Evolutionary conservation across 2,113 vertebrate species (phyloP).

Genomic region (Danionella cerebrum): DNA sequence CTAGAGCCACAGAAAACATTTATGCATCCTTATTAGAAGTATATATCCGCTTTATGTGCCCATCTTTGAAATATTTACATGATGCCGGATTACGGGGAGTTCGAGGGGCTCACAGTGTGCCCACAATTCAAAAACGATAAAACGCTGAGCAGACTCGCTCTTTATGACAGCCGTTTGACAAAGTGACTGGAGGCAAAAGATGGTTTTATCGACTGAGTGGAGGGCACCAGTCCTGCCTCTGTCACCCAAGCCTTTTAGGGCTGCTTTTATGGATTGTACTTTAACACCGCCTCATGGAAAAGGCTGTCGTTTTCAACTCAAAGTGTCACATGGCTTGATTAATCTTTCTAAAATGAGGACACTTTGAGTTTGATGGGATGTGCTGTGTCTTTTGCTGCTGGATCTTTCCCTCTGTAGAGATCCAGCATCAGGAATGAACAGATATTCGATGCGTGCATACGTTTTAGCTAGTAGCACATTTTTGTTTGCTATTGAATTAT

Average conservation of each 20-base stretch:
- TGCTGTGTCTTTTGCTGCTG: not conserved
- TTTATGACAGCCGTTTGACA: conserved; percentile 71
- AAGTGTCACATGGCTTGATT: conserved; percentile 44
- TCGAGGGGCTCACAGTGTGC: conserved; percentile 60
- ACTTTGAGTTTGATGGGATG: conserved; percentile 27
- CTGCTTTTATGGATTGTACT: conserved; percentile 65
- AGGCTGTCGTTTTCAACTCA: conserved; percentile 30
- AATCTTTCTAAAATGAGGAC: conserved; percentile 39
- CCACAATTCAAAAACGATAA: conserved; percentile 74
- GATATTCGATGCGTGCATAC: too few species aligned
- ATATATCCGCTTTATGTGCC: conserved; percentile 73
- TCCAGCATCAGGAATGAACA: too few species aligned
- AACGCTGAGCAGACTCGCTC: conserved; percentile 59
- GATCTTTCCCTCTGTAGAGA: not conserved
- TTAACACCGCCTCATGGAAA: conserved; percentile 54
- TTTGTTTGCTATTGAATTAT: too few species aligned
- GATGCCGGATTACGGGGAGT: conserved; percentile 61
- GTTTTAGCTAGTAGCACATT: too few species aligned
- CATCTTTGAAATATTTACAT: conserved; percentile 71
- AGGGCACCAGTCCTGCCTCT: conserved; percentile 56
- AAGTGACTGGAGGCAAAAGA: conserved; percentile 70
- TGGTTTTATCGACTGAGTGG: conserved; percentile 65
- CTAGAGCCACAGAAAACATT: conserved; percentile 58
- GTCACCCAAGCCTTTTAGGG: conserved; percentile 56
- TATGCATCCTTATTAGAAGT: conserved; percentile 69